phyloP scores from a whole-genome alignment of 2,113 vertebrate genomes.

The Nesogale talazaci region DNA sequence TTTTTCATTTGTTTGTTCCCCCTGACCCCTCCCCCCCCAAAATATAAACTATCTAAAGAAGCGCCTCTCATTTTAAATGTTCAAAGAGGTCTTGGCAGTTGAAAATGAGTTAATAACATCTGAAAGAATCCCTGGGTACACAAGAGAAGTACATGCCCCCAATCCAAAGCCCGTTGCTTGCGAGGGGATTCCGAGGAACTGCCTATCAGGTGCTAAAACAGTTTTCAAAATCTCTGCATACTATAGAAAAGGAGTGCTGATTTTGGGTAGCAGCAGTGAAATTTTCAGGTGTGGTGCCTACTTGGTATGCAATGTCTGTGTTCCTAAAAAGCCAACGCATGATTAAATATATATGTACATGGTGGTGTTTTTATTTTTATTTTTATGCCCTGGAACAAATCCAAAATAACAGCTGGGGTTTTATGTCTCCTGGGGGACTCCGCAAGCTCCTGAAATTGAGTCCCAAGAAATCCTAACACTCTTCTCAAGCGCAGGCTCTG shows the following conservation, averaged over 20 bases:
- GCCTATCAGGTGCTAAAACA: slow-evolving; percentile 63
- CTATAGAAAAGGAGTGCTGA: slow-evolving; percentile 45
- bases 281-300: slow-evolving; percentile 38
- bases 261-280: slow-evolving; percentile 46
- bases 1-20: neutral
- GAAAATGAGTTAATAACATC: slow-evolving; percentile 61
- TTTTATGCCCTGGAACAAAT: slow-evolving; percentile 80
- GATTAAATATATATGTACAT: slow-evolving; percentile 63
- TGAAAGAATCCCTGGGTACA: slow-evolving; percentile 43
- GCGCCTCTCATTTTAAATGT: slow-evolving; percentile 60
- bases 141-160: neutral
- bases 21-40: neutral
- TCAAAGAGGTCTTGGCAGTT: slow-evolving; percentile 65
- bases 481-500: slow-evolving; percentile 57
- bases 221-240: slow-evolving; percentile 62
- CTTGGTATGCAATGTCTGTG: slow-evolving; percentile 61
- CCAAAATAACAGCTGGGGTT: slow-evolving; percentile 81
- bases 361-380: slow-evolving; percentile 48
- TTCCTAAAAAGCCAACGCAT: slow-evolving; percentile 66
- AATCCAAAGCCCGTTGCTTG: neutral
- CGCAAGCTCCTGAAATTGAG: slow-evolving; percentile 68
- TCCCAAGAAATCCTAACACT: slow-evolving; percentile 73
- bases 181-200: neutral
- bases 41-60: slow-evolving; percentile 50
- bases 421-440: slow-evolving; percentile 73